phyloP scores from a whole-genome alignment of 2,888 invertebrate genomes.

The Leptodirus hochenwartii region DNA sequence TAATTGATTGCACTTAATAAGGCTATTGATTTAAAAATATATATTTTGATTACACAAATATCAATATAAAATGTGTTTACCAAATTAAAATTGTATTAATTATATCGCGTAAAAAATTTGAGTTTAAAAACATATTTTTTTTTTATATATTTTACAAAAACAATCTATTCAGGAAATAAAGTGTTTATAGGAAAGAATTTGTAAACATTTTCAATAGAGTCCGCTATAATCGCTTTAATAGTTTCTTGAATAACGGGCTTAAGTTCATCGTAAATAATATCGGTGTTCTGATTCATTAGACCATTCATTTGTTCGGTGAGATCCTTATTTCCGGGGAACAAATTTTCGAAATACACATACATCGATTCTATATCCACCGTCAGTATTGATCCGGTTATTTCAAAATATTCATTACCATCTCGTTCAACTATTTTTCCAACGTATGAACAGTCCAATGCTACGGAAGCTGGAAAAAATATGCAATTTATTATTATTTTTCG shows the following conservation, averaged over 20 bases:
- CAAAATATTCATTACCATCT: no score
- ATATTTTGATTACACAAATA: conserved; percentile 1
- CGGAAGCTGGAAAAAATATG: no score
- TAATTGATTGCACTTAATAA: no score
- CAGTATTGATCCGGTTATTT: no score
- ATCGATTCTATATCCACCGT: conserved; percentile 15
- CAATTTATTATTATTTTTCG: no score
- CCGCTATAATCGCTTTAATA: conserved; percentile 13
- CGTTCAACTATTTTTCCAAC: no score
- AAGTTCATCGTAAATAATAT: conserved; percentile 22
- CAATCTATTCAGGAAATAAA: conserved; percentile 18
- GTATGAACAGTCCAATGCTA: no score
- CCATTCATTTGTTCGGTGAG: conserved; percentile 20
- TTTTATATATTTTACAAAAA: conserved; percentile 4
- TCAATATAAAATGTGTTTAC: not conserved
- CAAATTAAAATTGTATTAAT: no score
- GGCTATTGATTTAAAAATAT: no score
- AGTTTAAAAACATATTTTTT: not conserved
- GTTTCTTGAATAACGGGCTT: conserved; percentile 21
- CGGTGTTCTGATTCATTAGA: conserved; percentile 24
- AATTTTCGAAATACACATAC: conserved; percentile 15
- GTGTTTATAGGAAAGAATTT: conserved; percentile 15
- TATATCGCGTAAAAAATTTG: no score
- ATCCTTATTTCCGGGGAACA: conserved; percentile 17
- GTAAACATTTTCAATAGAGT: conserved; percentile 15